Evolutionary conservation across 2,888 invertebrate species (phyloP), one percentile per base, ranked within the genome.

Genomic region (Epirrhoe alternata): DNA sequence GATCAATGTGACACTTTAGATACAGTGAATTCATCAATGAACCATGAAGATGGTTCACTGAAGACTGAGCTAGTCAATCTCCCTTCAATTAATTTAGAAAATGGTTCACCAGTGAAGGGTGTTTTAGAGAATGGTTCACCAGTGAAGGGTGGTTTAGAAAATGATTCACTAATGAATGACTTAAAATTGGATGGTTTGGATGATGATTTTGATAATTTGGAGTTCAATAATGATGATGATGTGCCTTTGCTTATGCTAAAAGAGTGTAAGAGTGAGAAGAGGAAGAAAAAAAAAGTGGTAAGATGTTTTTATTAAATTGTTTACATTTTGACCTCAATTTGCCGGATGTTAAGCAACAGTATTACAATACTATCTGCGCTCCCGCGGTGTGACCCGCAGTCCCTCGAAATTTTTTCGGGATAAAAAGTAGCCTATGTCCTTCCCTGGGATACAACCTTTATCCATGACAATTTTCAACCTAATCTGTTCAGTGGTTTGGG

Each of bases 211-310:
- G 38, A 42, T 12, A 12, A 24, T 6, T 7, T 42, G 12, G 61
- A 49, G 17, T 51, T n/a, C 8, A 74, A 76, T 66, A 72, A 76
- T 65, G 75, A 77, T 54, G 83, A 84, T 71, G 83, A 85, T 49
- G 12, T 81, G 35, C 86, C 85, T 0, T 47, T 81, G 0, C 73
- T 77, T 12, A 71, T 79, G 72, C 58, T 82, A 3, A 77, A 75
- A 30, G 67, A 68, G 0, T 55, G 7, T 17, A 57, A 33, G 7
- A 65, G 63, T 63, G 66, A 67, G 6, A 76, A 59, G 63, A 73
- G 54, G 63, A 72, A 66, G 69, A 72, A 55, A 59, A 66, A 47
- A 64, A 66, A 31, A n/a, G n/a, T 31, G 61, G 70, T 68, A 56
- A 70, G 62, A 50, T 50, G 24, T 24, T 24, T 24, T 24, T 24